Evolutionary conservation across 2,113 vertebrate species (phyloP).

Genomic region (Gavia stellata): DNA sequence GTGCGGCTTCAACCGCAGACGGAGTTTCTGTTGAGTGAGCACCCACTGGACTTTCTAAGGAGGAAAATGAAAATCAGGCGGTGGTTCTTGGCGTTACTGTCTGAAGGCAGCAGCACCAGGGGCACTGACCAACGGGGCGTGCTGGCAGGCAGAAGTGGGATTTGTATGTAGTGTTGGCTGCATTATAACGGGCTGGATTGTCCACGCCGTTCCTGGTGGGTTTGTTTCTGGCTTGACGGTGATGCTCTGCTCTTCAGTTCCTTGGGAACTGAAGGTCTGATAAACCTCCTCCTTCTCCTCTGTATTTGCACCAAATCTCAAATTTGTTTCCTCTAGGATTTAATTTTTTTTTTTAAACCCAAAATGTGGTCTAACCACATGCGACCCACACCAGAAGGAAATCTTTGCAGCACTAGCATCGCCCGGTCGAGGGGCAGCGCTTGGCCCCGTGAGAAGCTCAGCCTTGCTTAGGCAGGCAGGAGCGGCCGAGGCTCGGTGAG

Average conservation of each 20-base stretch:
- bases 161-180: background rate
- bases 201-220: rapidly evolving
- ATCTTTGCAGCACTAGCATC: rapidly evolving
- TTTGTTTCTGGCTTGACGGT: background rate
- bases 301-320: background rate
- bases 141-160: background rate
- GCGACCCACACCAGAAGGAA: rapidly evolving
- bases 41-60: background rate
- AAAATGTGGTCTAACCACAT: background rate
- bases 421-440: rapidly evolving
- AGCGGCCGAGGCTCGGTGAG: rapidly evolving
- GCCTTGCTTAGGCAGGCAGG: background rate
- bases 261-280: background rate
- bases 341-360: too few species aligned
- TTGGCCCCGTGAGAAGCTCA: background rate
- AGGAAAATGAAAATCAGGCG: background rate
- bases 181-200: background rate
- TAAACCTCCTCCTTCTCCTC: background rate
- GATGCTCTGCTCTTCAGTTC: background rate
- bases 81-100: background rate
- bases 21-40: background rate
- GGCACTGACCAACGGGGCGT: rapidly evolving
- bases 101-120: background rate
- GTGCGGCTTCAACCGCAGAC: background rate
- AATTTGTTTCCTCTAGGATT: background rate